phyloP scores from a whole-genome alignment of 1,140 invertebrate species.

The Neodiprion pinetum region DNA sequence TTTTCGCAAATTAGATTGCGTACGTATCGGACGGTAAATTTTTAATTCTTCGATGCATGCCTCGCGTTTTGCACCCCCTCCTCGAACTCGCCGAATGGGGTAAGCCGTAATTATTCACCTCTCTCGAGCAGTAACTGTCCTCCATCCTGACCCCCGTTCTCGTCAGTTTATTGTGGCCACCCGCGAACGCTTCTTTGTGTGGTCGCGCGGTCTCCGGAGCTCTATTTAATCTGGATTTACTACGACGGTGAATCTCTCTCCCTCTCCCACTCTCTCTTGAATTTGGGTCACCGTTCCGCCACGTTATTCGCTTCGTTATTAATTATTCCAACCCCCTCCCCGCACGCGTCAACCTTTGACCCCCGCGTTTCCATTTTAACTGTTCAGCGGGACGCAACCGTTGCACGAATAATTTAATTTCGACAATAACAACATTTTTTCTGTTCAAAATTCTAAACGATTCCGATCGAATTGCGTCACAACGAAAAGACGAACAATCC shows the following conservation, averaged over 20 bases:
- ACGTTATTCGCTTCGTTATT: too few relatives aligned
- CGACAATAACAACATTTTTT: not conserved
- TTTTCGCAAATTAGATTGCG: too few relatives aligned
- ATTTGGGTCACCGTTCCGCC: not conserved
- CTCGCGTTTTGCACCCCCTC: not conserved
- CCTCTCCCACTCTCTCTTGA: not conserved
- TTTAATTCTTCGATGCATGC: not conserved
- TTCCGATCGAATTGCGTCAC: not conserved
- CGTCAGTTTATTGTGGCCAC: conserved; percentile 1
- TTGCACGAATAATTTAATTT: not conserved
- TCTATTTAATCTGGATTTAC: conserved; percentile 6
- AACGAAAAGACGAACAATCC: not conserved
- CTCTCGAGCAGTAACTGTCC: conserved; percentile 1
- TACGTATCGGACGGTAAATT: too few relatives aligned
- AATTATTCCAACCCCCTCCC: too few relatives aligned
- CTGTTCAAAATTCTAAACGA: not conserved
- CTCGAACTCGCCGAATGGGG: not conserved
- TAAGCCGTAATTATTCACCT: not conserved
- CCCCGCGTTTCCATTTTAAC: not conserved
- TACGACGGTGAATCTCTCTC: not conserved
- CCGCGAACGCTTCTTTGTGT: not conserved
- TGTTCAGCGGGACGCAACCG: not conserved
- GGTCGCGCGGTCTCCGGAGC: not conserved
- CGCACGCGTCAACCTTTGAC: too few relatives aligned
- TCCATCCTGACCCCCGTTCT: not conserved